These are phyloP conservation scores for Catostylus mosaicus DNA, from an alignment of 30 jellyfish, hydroid and myxozoan species.

Conservation along the genomic window DNA sequence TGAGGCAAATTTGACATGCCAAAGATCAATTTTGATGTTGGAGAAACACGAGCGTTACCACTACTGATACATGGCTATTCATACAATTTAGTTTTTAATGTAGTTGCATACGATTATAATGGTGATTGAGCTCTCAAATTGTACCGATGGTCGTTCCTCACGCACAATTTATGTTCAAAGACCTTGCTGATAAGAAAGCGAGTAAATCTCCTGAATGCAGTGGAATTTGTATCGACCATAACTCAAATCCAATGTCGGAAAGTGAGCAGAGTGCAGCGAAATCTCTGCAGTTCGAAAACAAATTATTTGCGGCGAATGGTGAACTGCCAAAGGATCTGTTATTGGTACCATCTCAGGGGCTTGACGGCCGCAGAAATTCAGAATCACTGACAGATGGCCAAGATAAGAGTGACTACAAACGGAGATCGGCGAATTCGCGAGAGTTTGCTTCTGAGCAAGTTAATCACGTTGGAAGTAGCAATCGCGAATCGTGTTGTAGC, in stretches of 20 bases:
- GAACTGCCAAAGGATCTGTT: slow-evolving; percentile 12
- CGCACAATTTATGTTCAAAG: slow-evolving; percentile 44
- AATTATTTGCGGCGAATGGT: slow-evolving; percentile 46
- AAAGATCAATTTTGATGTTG: slow-evolving; percentile 14
- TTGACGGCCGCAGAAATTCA: slow-evolving; percentile 36
- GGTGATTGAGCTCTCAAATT: not conserved
- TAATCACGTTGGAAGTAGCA: not conserved
- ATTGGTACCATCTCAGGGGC: slow-evolving; percentile 28
- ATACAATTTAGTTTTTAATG: not conserved
- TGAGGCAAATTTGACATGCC: slow-evolving; percentile 64
- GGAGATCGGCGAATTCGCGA: slow-evolving; percentile 46
- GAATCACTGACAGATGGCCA: slow-evolving; percentile 49
- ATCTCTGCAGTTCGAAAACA: slow-evolving; percentile 40
- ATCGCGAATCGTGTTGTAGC: slow-evolving; percentile 63
- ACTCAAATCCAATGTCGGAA: slow-evolving; percentile 55
- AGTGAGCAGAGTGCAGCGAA: slow-evolving; percentile 40
- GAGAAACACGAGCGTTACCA: not conserved
- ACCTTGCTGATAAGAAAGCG: slow-evolving; percentile 54
- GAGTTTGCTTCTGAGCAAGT: slow-evolving; percentile 19
- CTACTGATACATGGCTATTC: not conserved
- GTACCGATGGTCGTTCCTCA: slow-evolving; percentile 51
- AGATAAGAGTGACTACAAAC: slow-evolving; percentile 16
- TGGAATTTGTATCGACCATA: slow-evolving; percentile 52
- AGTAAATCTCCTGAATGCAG: slow-evolving; percentile 51
- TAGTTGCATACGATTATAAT: not conserved